These are phyloP conservation scores for Cephus sareptanus DNA, from an alignment of 2,888 invertebrate genomes.

Conservation along the genomic window DNA sequence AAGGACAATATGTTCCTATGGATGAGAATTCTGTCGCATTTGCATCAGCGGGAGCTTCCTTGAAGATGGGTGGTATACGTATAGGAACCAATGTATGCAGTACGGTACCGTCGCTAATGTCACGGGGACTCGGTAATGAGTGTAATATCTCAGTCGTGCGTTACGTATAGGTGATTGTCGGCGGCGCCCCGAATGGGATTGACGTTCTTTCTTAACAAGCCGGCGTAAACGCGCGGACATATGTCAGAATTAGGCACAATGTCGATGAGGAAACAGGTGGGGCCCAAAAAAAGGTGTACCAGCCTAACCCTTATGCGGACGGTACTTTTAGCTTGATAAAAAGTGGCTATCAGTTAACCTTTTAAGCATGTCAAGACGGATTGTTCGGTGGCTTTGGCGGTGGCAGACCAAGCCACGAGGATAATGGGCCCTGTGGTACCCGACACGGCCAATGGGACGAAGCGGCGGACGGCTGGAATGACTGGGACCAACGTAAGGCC, in stretches of 20 bases:
- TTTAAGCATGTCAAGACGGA: conserved; percentile 42
- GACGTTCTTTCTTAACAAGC: conserved; percentile 32
- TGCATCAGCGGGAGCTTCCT: not conserved
- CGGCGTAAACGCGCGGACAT: conserved; percentile 33
- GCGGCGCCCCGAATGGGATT: conserved; percentile 38
- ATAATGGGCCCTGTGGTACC: conserved; percentile 21
- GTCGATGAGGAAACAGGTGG: conserved; percentile 35
- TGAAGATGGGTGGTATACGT: not conserved
- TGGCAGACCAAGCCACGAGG: conserved; percentile 25
- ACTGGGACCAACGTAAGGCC: not conserved
- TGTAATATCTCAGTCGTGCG: not conserved
- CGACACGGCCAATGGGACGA: not conserved
- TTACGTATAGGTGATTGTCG: not conserved
- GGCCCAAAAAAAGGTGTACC: not conserved
- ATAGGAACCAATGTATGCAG: not conserved
- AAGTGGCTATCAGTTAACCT: conserved; percentile 54
- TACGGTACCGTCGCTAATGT: not conserved
- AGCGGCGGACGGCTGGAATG: not conserved
- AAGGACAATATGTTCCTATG: not conserved
- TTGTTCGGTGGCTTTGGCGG: conserved; percentile 30
- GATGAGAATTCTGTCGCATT: not conserved
- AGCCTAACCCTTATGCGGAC: conserved; percentile 11
- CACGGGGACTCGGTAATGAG: not conserved
- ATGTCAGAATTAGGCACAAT: conserved; percentile 47
- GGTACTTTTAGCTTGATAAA: conserved; percentile 43